phyloP scores from a whole-genome alignment of 2,888 invertebrate species.

The Pecten maximus region DNA sequence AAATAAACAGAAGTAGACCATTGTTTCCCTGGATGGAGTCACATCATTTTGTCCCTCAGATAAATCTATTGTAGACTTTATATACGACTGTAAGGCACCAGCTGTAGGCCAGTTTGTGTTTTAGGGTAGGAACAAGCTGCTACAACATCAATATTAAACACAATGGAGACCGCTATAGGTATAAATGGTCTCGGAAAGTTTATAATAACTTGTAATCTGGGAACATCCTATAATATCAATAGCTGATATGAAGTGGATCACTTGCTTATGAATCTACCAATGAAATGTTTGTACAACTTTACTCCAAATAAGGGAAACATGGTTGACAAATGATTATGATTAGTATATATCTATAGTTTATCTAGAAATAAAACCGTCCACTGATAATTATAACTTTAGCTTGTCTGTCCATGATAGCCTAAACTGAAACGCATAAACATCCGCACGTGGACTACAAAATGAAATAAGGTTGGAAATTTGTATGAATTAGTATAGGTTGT shows the following conservation, averaged over 20 bases:
- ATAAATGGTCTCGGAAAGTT: not conserved
- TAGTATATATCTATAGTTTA: too few species aligned
- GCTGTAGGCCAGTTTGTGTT: not conserved
- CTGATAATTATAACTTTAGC: too few species aligned
- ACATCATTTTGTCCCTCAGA: not conserved
- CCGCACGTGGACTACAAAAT: too few species aligned
- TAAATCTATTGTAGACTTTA: not conserved
- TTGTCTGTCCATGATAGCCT: too few species aligned
- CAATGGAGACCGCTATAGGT: not conserved
- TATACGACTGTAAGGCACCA: not conserved
- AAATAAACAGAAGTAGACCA: not conserved
- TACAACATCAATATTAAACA: not conserved
- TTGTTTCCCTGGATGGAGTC: not conserved
- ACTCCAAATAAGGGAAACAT: too few species aligned
- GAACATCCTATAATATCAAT: not conserved
- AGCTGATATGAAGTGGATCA: not conserved
- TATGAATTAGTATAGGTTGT: too few species aligned
- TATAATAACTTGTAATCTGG: constrained; percentile 30
- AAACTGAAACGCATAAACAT: too few species aligned
- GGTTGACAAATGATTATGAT: too few species aligned
- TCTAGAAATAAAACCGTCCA: too few species aligned
- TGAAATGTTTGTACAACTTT: too few species aligned
- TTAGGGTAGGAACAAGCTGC: not conserved
- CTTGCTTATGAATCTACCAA: too few species aligned
- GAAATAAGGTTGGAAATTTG: too few species aligned